Base-by-base conservation (phyloP, 1,140 invertebrate genomes). In the Mamestra configurata region DNA sequence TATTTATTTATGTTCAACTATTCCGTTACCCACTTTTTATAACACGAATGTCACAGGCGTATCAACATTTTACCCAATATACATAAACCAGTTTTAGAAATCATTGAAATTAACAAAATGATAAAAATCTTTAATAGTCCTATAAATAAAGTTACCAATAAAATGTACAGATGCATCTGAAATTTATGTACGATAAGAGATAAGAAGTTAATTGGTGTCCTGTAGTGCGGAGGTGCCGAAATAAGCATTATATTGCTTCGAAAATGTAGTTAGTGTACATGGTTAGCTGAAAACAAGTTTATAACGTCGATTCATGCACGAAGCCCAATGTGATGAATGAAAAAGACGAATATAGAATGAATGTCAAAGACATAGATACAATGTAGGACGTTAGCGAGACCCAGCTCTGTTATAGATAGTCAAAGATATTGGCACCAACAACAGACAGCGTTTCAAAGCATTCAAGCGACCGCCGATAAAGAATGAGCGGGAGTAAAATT, bases 401-500 rank as follows among this genome's bases (percentile, higher is more conserved):
- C 35, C 71, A 57, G 49, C 51, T 73, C 51, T 57, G 53, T 76
- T 76, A 61, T 59, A 59, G 22, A 61, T 77, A 66, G 40, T 66
- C 40, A 73, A 77, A 83, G 81, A 72, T 76, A 75, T 72, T 43
- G 71, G 55, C 76, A 79, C 79, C 81, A 79, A 82, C 72, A 27
- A 81, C 61, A 79, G 55, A 77, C 78, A 86, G 86, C 86, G 78
- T 86, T 79, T 82, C 13, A 82, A 90, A 94, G 90, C 91, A 88
- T 80, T 83, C 66, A 91, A 89, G 88, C 88, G 80, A 86, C 79
- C 81, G 78, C 76, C 77, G 80, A 81, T 79, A 82, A 86, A 82
- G 75, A 79, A 86, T 89, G 87, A 88, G 84, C 61, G 80, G 84
- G 82, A 88, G 87, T 87, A 85, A 87, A 86, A 81, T 86, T 89